Evolutionary conservation across 2,888 invertebrate species (phyloP).

Genomic region (Andrena chrysosceles): DNA sequence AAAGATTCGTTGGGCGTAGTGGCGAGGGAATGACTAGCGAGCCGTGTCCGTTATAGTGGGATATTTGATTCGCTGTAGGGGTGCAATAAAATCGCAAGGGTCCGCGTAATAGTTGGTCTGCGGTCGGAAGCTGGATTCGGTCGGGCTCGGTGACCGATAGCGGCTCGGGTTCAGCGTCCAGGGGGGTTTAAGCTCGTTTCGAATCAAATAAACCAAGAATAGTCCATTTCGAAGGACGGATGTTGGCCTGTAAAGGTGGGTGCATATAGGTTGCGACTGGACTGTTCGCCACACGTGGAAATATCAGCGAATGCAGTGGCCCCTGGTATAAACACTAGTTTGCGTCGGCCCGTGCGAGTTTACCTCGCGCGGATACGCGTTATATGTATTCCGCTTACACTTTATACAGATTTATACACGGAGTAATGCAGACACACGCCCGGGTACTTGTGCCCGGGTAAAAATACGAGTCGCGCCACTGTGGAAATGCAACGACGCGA

Average conservation of each 20-base stretch:
- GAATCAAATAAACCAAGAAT: constrained; percentile 57
- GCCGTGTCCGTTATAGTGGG: constrained; percentile 24
- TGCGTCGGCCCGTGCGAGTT: constrained; percentile 2
- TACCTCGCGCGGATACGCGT: constrained; percentile 13
- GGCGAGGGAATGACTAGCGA: neutral
- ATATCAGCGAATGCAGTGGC: constrained; percentile 28
- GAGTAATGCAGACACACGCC: constrained; percentile 26
- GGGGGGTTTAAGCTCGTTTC: constrained; percentile 35
- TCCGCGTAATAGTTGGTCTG: constrained; percentile 40
- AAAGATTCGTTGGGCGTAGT: no score
- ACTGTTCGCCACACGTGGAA: neutral
- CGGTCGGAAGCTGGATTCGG: constrained; percentile 33
- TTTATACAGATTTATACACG: constrained; percentile 49
- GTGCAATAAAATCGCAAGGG: constrained; percentile 53
- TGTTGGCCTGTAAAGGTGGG: neutral
- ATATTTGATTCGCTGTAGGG: constrained; percentile 52
- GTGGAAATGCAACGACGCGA: constrained; percentile 26
- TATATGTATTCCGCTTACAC: constrained; percentile 31
- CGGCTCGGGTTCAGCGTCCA: neutral
- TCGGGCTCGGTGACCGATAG: neutral
- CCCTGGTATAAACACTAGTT: constrained; percentile 50
- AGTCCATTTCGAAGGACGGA: constrained; percentile 32
- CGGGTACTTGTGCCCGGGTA: neutral
- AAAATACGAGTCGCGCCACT: constrained; percentile 12
- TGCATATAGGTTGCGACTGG: neutral